These are phyloP conservation scores for Notarius lentiginosus DNA, from an alignment of 2,113 vertebrate species.

Conservation along the genomic window DNA sequence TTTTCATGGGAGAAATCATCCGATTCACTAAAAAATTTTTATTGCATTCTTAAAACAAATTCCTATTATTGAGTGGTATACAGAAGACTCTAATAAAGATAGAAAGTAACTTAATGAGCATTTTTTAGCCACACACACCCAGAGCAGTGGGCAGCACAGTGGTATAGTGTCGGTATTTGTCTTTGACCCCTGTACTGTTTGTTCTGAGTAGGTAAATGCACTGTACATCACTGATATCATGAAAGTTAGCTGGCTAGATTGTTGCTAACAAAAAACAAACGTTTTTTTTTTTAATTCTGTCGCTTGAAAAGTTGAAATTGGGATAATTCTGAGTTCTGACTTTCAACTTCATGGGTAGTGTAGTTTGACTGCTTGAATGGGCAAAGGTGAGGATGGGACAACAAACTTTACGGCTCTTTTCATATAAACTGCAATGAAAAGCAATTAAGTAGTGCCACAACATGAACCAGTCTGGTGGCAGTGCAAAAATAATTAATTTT, in stretches of 20 bases:
- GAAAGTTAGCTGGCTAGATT: background rate
- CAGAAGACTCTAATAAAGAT: no score
- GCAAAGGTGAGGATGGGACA: background rate
- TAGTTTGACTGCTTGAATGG: background rate
- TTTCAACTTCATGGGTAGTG: background rate
- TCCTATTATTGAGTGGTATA: no score
- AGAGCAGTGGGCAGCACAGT: no score
- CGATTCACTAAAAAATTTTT: no score
- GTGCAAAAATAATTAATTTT: conserved; percentile 12
- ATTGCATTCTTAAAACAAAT: no score
- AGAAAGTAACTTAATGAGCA: no score
- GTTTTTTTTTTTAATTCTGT: background rate
- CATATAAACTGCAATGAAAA: background rate
- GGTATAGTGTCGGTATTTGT: no score
- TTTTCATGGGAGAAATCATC: no score
- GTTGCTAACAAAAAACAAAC: background rate
- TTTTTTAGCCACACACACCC: no score
- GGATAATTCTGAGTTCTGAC: background rate
- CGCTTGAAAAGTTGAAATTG: background rate
- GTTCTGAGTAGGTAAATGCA: background rate
- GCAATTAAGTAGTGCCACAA: background rate
- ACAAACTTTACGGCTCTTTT: background rate
- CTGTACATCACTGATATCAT: background rate
- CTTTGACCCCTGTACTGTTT: background rate
- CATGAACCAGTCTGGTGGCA: background rate